Base-by-base conservation (phyloP, 2,888 invertebrate genomes). In the Pterobdella sp. region DNA sequence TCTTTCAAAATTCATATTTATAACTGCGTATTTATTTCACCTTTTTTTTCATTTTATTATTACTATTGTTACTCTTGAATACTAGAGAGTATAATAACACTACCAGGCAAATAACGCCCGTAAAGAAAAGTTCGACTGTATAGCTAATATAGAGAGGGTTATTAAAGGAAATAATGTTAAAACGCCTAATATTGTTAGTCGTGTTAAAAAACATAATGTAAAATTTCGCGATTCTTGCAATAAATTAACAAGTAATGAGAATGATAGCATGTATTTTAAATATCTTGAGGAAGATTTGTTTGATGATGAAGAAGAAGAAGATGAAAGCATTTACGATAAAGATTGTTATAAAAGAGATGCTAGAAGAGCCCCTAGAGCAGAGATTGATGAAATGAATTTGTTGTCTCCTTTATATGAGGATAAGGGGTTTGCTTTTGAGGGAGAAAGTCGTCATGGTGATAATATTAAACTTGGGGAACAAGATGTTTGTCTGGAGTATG, bases 251-350 rank as follows among this genome's bases (percentile, higher is more conserved):
- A 26, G n/a, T 56, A 56, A 26, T n/a, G 18, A 26, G n/a, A 56
- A 56, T 22, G 60, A 26, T 26, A 3, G 60, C 7, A 56, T 56
- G 60, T 26, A 26, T 26, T 56, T 56, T 26, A 56, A 56, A 3
- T 56, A 56, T 56, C 26, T 56, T 4, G 60, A 56, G 22, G 31
- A 65, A 22, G 31, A 14, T 14, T 34, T 65, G 4, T 65, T 35
- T 34, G 31, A 32, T 65, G 65, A 65, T 7, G 65, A 65, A 4
- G 65, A 65, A 34, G 65, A 65, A 34, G 65, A 65, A n/a, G 63
- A 63, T 29, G 31, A 63, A 10, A 26, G 31, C n/a, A n/a, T 10
- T 29, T 29, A 63, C 7, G 63, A 63, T 29, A n/a, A 63, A 26
- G 63, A 34, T 65, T 65, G 34, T n/a, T 34, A 7, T 3, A 35